A percentile compares a stretch with the other conserved stretches of the same genome.
These are phyloP conservation scores for Xenentodon cancila DNA, from an alignment of 2,797 vertebrate species.

Conservation along the genomic window DNA sequence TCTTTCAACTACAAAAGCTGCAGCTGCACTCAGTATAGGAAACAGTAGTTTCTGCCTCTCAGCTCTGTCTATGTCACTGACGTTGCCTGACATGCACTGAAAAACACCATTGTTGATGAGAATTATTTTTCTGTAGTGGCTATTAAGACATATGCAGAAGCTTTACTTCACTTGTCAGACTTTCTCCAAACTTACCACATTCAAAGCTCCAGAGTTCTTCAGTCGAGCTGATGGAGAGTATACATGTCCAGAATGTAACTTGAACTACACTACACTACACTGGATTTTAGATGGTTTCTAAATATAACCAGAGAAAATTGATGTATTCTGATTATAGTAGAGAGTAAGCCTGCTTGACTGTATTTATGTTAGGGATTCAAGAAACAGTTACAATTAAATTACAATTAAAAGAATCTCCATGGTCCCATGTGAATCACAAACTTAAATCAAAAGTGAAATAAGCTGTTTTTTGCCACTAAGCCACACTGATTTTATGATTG, in stretches of 20 bases:
- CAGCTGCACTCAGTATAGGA: conserved; percentile 1
- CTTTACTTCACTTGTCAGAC: neutral
- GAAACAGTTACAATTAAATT: neutral
- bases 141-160: neutral
- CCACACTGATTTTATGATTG: neutral
- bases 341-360: neutral
- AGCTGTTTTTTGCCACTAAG: too few species aligned
- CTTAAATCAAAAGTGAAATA: too few species aligned
- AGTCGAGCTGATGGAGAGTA: neutral
- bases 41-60: neutral
- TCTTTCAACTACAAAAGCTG: conserved; percentile 1
- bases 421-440: too few species aligned
- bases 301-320: neutral
- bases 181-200: neutral
- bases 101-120: neutral
- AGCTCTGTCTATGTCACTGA: neutral
- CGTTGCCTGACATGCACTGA: neutral
- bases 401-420: too few species aligned
- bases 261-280: neutral
- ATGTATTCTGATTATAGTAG: neutral
- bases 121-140: neutral
- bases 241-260: neutral
- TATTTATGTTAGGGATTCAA: too few species aligned
- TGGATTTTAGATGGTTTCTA: neutral
- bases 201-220: neutral